Evolutionary conservation across 2,113 vertebrate genomes (phyloP).

Genomic region (Siniperca chuatsi): DNA sequence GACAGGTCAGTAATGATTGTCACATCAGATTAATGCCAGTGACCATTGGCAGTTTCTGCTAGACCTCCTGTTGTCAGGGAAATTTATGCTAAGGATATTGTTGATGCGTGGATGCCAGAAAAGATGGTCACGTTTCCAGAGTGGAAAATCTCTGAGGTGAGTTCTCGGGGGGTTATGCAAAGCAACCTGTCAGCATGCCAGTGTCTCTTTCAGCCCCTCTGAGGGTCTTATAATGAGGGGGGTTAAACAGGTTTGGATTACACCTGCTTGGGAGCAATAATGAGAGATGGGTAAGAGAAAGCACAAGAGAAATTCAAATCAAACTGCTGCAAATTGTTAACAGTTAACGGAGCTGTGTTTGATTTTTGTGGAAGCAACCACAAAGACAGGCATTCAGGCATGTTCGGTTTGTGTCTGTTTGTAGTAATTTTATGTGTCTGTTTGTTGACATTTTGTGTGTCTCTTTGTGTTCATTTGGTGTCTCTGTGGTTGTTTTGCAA

Average conservation of each 20-base stretch:
- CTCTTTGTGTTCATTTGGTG: neutral
- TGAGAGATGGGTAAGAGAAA: neutral
- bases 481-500: neutral
- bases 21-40: slow-evolving; percentile 58
- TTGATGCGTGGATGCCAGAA: slow-evolving; percentile 34
- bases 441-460: neutral
- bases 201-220: slow-evolving; percentile 12
- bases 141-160: slow-evolving; percentile 27
- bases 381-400: neutral
- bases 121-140: slow-evolving; percentile 39
- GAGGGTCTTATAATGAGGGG: slow-evolving; percentile 24
- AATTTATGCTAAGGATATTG: slow-evolving; percentile 36
- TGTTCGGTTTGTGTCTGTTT: no score
- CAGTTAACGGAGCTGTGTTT: neutral
- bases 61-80: slow-evolving; percentile 59
- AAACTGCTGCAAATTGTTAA: neutral
- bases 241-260: slow-evolving; percentile 32
- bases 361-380: neutral
- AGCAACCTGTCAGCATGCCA: slow-evolving; percentile 43
- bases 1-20: slow-evolving; percentile 68
- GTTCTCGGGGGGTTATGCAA: slow-evolving; percentile 48
- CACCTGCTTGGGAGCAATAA: slow-evolving; percentile 8
- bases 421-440: neutral
- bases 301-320: neutral
- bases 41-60: slow-evolving; percentile 45